Percentiles rank a stretch among this genome's conserved stretches.
Conservation (phyloP, 2,113 vertebrate species). For the Anhinga anhinga region DNA sequence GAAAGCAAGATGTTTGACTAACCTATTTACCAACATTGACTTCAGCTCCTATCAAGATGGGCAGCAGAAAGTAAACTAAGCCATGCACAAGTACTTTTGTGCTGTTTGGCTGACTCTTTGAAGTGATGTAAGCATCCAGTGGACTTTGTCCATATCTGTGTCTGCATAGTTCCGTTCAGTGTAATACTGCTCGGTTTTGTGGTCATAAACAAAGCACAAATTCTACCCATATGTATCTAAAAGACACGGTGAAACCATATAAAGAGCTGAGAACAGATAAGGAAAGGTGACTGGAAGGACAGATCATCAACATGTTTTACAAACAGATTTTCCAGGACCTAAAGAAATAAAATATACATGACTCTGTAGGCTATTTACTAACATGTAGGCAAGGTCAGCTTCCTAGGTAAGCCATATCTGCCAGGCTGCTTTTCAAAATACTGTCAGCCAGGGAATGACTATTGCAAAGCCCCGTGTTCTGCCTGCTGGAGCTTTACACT, state of each 20-base stretch:
- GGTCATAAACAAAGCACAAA: background rate
- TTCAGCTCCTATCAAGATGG: background rate
- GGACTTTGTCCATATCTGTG: conserved; percentile 41
- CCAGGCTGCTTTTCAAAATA: background rate
- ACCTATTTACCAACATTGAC: background rate
- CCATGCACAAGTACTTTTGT: background rate
- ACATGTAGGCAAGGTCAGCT: background rate
- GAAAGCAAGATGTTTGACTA: background rate
- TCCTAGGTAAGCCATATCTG: background rate
- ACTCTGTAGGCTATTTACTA: background rate
- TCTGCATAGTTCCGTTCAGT: background rate
- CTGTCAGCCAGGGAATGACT: background rate
- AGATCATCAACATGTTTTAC: background rate
- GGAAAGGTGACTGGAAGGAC: background rate
- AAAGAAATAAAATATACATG: background rate
- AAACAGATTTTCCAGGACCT: background rate
- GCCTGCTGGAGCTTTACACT: background rate
- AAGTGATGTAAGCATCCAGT: background rate
- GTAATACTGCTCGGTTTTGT: background rate
- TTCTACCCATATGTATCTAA: background rate
- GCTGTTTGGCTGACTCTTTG: background rate
- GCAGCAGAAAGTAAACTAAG: background rate
- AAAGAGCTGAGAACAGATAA: background rate
- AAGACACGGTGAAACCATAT: background rate
- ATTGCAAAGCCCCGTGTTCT: background rate